These are phyloP conservation scores for Gila orcuttii DNA, from an alignment of 2,113 vertebrate species.

Conservation along the genomic window DNA sequence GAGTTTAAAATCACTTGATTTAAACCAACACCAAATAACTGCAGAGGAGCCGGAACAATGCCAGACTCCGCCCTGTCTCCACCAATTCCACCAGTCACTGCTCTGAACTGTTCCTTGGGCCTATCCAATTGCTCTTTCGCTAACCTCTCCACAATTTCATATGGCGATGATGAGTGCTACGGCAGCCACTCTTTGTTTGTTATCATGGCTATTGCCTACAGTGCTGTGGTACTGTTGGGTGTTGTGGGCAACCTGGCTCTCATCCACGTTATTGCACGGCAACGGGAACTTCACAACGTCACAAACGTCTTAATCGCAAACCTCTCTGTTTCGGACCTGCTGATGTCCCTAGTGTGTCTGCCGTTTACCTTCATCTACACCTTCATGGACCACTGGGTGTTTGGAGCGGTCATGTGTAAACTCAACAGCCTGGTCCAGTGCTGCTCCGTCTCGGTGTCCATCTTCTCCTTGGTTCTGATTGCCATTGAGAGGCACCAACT, in stretches of 20 bases:
- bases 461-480: slow-evolving; percentile 87
- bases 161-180: slow-evolving; percentile 58
- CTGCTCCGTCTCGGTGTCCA: slow-evolving; percentile 84
- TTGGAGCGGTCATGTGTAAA: slow-evolving; percentile 87
- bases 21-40: not conserved
- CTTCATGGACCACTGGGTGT: slow-evolving; percentile 90
- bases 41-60: slow-evolving; percentile 38
- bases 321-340: slow-evolving; percentile 85
- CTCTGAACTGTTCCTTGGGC: slow-evolving; percentile 56
- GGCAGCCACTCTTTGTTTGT: slow-evolving; percentile 57
- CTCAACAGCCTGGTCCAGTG: slow-evolving; percentile 86
- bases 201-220: slow-evolving; percentile 84
- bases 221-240: slow-evolving; percentile 84
- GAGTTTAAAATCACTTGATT: slow-evolving; percentile 8
- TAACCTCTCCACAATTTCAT: slow-evolving; percentile 48
- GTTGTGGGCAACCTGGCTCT: slow-evolving; percentile 84
- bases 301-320: slow-evolving; percentile 90
- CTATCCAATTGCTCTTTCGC: slow-evolving; percentile 50
- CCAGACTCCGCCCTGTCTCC: slow-evolving; percentile 44
- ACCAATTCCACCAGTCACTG: slow-evolving; percentile 40
- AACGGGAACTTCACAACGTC: slow-evolving; percentile 88
- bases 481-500: slow-evolving; percentile 86
- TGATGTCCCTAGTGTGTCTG: slow-evolving; percentile 85
- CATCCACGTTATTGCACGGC: slow-evolving; percentile 83
- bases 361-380: slow-evolving; percentile 89